These are phyloP conservation scores for Mus caroli DNA, from an alignment of 2,797 vertebrate genomes.

Conservation along the genomic window DNA sequence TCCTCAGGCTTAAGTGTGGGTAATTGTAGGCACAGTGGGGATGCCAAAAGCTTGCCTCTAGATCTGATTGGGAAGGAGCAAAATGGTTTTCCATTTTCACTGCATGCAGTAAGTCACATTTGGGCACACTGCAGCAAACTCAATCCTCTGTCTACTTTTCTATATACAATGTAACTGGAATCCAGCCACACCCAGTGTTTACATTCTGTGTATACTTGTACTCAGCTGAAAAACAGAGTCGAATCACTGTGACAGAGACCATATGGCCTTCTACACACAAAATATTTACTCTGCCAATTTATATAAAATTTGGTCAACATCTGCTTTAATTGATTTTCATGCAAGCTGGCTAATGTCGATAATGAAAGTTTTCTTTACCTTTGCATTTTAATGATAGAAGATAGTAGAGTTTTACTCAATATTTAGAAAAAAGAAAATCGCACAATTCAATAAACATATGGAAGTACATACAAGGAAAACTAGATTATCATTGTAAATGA, in stretches of 20 bases:
- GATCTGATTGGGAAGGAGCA: neutral
- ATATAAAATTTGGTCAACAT: constrained; percentile 28
- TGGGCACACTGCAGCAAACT: neutral
- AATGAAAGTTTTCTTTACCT: constrained; percentile 25
- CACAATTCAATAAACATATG: neutral
- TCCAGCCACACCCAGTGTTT: neutral
- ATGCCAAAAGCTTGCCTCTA: neutral
- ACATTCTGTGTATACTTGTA: neutral
- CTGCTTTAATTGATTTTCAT: constrained; percentile 8
- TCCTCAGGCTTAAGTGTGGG: neutral
- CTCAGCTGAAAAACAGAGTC: constrained; percentile 13
- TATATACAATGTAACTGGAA: constrained; percentile 26
- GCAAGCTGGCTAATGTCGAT: neutral
- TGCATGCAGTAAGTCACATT: neutral
- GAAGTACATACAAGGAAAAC: constrained; percentile 33
- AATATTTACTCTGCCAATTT: constrained; percentile 41
- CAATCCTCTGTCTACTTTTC: neutral
- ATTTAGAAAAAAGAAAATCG: constrained; percentile 48
- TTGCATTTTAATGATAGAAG: constrained; percentile 56
- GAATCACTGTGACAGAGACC: constrained; percentile 42
- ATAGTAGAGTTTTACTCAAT: constrained; percentile 52
- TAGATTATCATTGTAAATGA: constrained; percentile 44
- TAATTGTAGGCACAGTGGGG: neutral
- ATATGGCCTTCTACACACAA: neutral
- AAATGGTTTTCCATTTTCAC: constrained; percentile 16